Percentiles rank a stretch among this genome's conserved stretches.
These are phyloP conservation scores for Holacanthella duospinosa DNA, from an alignment of 2,888 invertebrate genomes.

Conservation along the genomic window DNA sequence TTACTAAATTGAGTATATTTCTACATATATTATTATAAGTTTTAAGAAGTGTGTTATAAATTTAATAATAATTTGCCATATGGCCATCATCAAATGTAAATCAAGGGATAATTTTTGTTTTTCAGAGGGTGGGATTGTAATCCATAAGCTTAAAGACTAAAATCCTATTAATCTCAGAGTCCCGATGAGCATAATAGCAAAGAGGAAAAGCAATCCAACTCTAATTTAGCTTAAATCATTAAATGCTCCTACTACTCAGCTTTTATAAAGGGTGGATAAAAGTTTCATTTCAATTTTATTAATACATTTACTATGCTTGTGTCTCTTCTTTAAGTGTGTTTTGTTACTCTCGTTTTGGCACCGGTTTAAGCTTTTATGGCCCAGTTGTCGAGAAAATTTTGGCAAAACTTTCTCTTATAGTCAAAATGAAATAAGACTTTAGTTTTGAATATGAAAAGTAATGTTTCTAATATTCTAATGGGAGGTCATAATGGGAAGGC, in stretches of 20 bases:
- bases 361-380: background rate
- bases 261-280: background rate
- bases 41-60: too few species aligned
- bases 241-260: background rate
- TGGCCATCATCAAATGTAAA: slow-evolving; percentile 12
- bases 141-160: background rate
- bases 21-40: too few species aligned
- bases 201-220: slow-evolving; percentile 3
- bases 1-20: background rate
- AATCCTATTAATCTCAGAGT: background rate
- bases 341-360: too few species aligned
- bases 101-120: background rate
- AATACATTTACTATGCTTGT: background rate
- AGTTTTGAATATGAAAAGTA: slow-evolving; percentile 4
- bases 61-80: slow-evolving; percentile 10
- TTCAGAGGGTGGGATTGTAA: background rate
- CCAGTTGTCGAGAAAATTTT: background rate
- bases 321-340: too few species aligned
- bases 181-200: background rate
- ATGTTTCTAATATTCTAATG: slow-evolving; percentile 1
- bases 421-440: background rate
- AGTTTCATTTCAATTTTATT: background rate
- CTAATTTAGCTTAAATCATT: slow-evolving; percentile 4
- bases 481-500: background rate
- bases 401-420: background rate